These are phyloP conservation scores for Mus musculus DNA, from an alignment of 2,113 vertebrate species.

Conservation along the genomic window DNA sequence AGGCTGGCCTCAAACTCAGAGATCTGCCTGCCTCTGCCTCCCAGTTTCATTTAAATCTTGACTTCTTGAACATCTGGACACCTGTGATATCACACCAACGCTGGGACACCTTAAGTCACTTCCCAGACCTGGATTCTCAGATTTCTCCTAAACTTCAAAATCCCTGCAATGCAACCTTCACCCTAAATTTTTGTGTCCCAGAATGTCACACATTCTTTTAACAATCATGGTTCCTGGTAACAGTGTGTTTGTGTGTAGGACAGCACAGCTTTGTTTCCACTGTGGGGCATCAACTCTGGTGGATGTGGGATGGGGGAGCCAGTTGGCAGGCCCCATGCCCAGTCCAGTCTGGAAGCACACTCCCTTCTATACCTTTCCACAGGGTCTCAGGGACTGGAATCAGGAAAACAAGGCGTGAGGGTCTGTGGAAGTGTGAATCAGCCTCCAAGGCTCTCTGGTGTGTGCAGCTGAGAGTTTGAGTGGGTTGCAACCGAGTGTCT, in stretches of 20 bases:
- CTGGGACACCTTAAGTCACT: conserved; percentile 1
- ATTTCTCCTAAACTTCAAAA: conserved; percentile 35
- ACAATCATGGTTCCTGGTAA: background rate
- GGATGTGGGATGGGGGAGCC: background rate
- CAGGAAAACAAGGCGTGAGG: conserved; percentile 47
- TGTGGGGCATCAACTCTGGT: background rate
- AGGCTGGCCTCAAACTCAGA: background rate
- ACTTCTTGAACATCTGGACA: background rate
- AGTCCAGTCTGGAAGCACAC: conserved; percentile 5
- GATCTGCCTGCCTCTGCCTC: background rate
- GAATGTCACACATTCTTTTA: background rate
- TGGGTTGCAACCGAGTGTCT: conserved; percentile 22
- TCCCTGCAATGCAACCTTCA: background rate
- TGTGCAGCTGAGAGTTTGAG: background rate
- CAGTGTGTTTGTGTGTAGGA: background rate
- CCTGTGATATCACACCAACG: background rate
- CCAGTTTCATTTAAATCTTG: background rate
- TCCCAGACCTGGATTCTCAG: conserved; percentile 10
- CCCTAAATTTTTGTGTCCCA: background rate
- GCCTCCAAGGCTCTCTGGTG: conserved; percentile 45
- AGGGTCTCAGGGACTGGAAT: conserved; percentile 8
- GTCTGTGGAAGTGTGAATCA: conserved; percentile 39
- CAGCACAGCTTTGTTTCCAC: background rate
- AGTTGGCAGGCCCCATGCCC: background rate
- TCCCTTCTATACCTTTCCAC: background rate